Evolutionary conservation across 2,888 invertebrate species (phyloP).

Genomic region (Ernsta delagoae): DNA sequence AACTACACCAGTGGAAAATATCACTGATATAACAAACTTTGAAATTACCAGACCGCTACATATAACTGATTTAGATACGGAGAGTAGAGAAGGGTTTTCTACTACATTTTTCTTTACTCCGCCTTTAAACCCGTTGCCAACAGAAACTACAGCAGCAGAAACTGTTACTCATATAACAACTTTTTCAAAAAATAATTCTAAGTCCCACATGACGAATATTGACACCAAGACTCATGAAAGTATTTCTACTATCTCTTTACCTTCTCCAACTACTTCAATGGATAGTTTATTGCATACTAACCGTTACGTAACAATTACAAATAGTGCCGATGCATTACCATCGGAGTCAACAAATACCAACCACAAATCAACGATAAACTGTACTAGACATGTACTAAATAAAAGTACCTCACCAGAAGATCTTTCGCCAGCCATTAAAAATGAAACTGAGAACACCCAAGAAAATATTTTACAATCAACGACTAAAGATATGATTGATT

Average conservation of each 20-base stretch:
- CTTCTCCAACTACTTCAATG: not conserved
- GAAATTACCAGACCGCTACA: not conserved
- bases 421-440: too few species aligned
- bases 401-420: not conserved
- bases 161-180: too few species aligned
- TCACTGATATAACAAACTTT: conserved; percentile 1
- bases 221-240: too few species aligned
- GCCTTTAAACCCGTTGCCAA: not conserved
- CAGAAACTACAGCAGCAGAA: not conserved
- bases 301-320: not conserved
- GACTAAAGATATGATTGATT: not conserved
- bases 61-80: not conserved
- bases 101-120: not conserved
- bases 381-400: not conserved
- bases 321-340: not conserved
- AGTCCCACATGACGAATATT: too few species aligned
- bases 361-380: not conserved
- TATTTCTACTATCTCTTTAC: too few species aligned
- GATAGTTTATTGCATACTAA: not conserved
- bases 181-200: too few species aligned
- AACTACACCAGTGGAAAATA: not conserved
- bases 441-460: too few species aligned
- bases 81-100: not conserved
- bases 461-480: too few species aligned
- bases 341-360: not conserved